Conservation (phyloP, 2,797 vertebrate species). For the Australoheros facetus region DNA sequence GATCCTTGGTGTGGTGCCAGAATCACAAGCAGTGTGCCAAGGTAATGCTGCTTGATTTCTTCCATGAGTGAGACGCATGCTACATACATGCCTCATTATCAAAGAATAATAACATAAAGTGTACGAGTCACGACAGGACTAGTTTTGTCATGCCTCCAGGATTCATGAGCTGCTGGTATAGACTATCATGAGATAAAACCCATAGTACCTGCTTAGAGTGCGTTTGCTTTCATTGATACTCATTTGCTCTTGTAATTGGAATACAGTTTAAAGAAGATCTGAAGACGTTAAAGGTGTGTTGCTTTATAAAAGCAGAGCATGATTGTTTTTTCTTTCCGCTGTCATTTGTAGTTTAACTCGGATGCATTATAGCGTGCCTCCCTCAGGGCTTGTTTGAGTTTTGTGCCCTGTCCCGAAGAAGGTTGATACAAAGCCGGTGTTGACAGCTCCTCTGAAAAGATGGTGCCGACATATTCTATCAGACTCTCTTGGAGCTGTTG, state of each 20-base stretch:
- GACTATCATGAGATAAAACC: slow-evolving; percentile 5
- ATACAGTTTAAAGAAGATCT: slow-evolving; percentile 19
- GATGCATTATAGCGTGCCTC: slow-evolving; percentile 36
- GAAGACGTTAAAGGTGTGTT: slow-evolving; percentile 11
- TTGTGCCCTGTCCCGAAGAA: slow-evolving; percentile 59
- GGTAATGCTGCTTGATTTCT: slow-evolving; percentile 80
- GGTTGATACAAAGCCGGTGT: slow-evolving; percentile 71
- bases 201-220: slow-evolving; percentile 5
- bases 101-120: slow-evolving; percentile 60
- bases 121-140: slow-evolving; percentile 63
- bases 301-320: slow-evolving; percentile 26
- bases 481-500: slow-evolving; percentile 70
- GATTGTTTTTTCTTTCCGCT: slow-evolving; percentile 31
- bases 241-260: slow-evolving; percentile 33
- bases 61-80: slow-evolving; percentile 52
- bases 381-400: slow-evolving; percentile 73
- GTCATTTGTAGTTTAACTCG: slow-evolving; percentile 43
- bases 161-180: slow-evolving; percentile 47
- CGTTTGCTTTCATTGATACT: slow-evolving; percentile 24
- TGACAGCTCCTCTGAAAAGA: slow-evolving; percentile 76
- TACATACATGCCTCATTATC: slow-evolving; percentile 67
- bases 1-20: slow-evolving; percentile 96
- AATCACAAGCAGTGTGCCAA: slow-evolving; percentile 98
- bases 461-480: slow-evolving; percentile 75
- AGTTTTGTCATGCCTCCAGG: slow-evolving; percentile 57